Evolutionary conservation across 2,888 invertebrate species (phyloP), one percentile per base, ranked within the genome.

Genomic region (Agonopterix alstromeriana): DNA sequence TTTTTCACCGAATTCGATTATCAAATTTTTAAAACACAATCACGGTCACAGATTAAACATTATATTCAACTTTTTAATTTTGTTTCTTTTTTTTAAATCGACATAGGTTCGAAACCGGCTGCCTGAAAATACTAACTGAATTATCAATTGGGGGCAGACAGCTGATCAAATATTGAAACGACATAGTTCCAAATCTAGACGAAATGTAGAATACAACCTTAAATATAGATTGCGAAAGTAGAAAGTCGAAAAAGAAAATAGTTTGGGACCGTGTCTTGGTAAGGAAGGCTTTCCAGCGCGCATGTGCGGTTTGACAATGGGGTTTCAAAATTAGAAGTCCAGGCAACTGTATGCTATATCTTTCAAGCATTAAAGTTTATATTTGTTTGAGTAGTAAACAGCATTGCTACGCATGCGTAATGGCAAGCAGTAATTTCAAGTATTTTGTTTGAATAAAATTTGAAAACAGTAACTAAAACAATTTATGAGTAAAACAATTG

Each of bases 61-160:
- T 38, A 38, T 38, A 10, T 60, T 63, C 3, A 27, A 42, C 35
- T 42, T 53, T 47, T 57, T 51, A 50, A 54, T 55, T 35, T 48
- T 38, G 17, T 27, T 35, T 46, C 55, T 57, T 60, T 59, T 56
- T 53, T 56, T 45, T 12, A 54, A 54, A 63, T 53, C 57, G 60
- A 66, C 70, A 65, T 68, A 72, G 70, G 68, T 57, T 62, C 61
- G 57, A 48, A 64, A 67, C 82, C 78, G 81, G 64, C 72, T 72
- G 75, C 63, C 73, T 71, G 63, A 8, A 8, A 63, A 55, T 58
- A 65, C 65, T 79, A 81, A 86, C 85, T 84, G 73, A 85, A 85
- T 85, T 86, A 86, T 80, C 81, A 81, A 83, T 78, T 73, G 77
- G 72, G 77, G 74, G 58, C 74, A 70, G 68, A 78, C 87, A 88